Evolutionary conservation across 2,113 vertebrate genomes (phyloP).

Genomic region (Hippolais icterina): DNA sequence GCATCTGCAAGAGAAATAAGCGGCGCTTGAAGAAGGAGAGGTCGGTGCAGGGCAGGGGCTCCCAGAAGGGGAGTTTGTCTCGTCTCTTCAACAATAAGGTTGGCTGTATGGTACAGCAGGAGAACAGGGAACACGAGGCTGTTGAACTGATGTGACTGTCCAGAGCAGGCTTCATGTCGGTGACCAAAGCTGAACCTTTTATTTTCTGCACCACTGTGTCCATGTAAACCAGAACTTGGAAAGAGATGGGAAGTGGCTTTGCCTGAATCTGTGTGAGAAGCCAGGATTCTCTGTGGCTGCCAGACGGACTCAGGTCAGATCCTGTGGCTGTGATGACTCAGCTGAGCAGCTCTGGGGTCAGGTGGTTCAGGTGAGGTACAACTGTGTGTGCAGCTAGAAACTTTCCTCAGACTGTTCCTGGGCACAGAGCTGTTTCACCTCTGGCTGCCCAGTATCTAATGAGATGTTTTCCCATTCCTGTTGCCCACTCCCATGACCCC

Average conservation of each 20-base stretch:
- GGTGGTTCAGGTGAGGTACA: neutral
- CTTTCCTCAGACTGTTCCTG: neutral
- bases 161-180: neutral
- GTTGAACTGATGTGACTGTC: slow-evolving; percentile 57
- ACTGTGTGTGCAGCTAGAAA: neutral
- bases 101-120: slow-evolving; percentile 67
- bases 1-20: slow-evolving; percentile 60
- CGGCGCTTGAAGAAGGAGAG: slow-evolving; percentile 52
- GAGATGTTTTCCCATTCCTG: neutral
- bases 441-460: neutral
- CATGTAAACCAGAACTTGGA: neutral
- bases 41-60: slow-evolving; percentile 48
- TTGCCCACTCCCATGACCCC: neutral
- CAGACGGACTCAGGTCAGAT: neutral
- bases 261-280: neutral
- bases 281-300: neutral
- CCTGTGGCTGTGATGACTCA: neutral
- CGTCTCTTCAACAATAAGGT: slow-evolving; percentile 81
- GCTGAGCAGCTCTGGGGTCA: neutral
- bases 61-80: slow-evolving; percentile 70
- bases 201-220: slow-evolving; percentile 33
- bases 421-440: neutral
- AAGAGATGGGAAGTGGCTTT: neutral
- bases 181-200: slow-evolving; percentile 1
- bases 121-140: slow-evolving; percentile 39